Evolutionary conservation across 2,113 vertebrate species (phyloP).

Genomic region (Ceratotherium simum): DNA sequence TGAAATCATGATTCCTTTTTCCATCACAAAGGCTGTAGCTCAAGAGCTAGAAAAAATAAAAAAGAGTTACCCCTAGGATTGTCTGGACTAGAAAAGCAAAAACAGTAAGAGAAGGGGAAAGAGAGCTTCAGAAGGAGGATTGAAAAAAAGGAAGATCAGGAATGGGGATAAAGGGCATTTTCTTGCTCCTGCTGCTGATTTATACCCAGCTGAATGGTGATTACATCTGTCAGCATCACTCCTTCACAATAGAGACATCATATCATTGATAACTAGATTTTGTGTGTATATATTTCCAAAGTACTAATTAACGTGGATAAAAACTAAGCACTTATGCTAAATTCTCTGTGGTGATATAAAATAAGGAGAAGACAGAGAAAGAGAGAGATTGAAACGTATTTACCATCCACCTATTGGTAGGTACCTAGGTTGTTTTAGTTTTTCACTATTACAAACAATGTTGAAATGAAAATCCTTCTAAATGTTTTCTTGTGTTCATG

Average conservation of each 20-base stretch:
- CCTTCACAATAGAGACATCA: neutral
- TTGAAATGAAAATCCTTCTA: neutral
- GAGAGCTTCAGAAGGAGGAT: neutral
- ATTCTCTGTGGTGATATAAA: neutral
- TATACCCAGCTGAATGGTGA: neutral
- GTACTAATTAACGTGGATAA: neutral
- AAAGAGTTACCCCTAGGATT: neutral
- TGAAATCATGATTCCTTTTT: neutral
- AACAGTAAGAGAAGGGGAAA: neutral
- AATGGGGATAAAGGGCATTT: neutral
- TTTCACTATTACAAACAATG: slow-evolving; percentile 12
- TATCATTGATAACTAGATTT: neutral
- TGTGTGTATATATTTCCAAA: neutral
- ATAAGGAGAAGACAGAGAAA: neutral
- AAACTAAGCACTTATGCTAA: neutral
- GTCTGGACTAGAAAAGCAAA: slow-evolving; percentile 31
- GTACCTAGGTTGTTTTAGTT: neutral
- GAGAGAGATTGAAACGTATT: neutral
- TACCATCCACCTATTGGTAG: neutral
- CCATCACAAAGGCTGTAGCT: neutral
- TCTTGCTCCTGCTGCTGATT: neutral
- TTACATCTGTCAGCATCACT: neutral
- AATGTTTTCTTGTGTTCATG: neutral
- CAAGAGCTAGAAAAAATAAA: slow-evolving; percentile 20
- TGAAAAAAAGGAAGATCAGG: neutral